Evolutionary conservation across 1,140 invertebrate species (phyloP).

Genomic region (Rhynchophorus ferrugineus): DNA sequence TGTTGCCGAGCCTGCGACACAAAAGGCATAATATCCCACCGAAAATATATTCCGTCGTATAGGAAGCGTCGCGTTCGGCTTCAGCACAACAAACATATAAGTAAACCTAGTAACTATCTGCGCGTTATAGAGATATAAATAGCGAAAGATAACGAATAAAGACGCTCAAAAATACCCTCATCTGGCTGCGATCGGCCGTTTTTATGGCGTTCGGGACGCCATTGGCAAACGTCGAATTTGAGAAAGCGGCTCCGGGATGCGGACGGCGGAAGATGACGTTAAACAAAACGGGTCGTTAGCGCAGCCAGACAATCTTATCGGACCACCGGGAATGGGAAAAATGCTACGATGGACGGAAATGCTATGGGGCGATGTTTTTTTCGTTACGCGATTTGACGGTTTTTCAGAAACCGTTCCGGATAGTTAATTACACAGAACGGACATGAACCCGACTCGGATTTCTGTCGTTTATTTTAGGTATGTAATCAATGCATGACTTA

Average conservation of each 20-base stretch:
- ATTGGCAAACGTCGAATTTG: not conserved
- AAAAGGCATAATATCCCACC: not conserved
- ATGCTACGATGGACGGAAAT: too few relatives aligned
- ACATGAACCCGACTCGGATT: too few relatives aligned
- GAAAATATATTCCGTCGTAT: not conserved
- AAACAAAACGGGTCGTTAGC: slow-evolving; percentile 1
- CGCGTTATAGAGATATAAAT: not conserved
- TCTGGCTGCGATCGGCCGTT: not conserved
- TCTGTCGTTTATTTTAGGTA: too few relatives aligned
- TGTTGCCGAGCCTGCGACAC: not conserved
- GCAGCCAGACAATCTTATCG: not conserved
- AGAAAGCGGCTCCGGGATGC: not conserved
- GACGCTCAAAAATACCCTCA: not conserved
- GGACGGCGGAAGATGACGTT: not conserved
- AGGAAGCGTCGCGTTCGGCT: not conserved
- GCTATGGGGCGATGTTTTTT: too few relatives aligned
- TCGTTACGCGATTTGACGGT: too few relatives aligned
- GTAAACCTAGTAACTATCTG: not conserved
- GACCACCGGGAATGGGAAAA: too few relatives aligned
- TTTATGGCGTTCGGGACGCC: not conserved
- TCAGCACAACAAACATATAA: not conserved
- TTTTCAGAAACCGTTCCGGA: too few relatives aligned
- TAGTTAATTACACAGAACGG: too few relatives aligned
- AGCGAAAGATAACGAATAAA: not conserved
- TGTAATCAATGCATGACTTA: too few relatives aligned